Conservation (phyloP, 2,888 invertebrate genomes). For the Drosophila differens region DNA sequence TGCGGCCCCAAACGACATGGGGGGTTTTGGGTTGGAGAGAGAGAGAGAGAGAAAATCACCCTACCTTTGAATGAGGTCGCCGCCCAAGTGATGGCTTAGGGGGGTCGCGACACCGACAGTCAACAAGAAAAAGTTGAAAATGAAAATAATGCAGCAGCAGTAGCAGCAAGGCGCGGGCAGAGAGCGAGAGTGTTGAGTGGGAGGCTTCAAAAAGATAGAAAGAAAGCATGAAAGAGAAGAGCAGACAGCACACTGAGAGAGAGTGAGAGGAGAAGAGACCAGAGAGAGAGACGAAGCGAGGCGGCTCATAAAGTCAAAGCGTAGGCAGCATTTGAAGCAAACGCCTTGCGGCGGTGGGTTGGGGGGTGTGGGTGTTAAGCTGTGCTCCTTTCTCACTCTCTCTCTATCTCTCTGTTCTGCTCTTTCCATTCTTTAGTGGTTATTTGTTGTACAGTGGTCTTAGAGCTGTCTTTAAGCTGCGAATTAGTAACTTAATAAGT, state of each 20-base stretch:
- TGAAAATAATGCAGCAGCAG: conserved; percentile 75
- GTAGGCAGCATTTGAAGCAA: conserved; percentile 46
- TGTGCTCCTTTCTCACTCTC: conserved; percentile 13
- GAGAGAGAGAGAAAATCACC: conserved; percentile 23
- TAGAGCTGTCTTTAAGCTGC: background rate
- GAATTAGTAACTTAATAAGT: no score
- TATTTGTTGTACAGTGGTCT: conserved; percentile 5
- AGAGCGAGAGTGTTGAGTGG: conserved; percentile 59
- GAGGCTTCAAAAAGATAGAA: conserved; percentile 27
- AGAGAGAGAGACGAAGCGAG: conserved; percentile 5
- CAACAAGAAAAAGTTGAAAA: conserved; percentile 71
- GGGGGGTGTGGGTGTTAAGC: conserved; percentile 41
- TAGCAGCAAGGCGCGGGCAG: conserved; percentile 33
- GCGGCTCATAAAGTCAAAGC: conserved; percentile 25
- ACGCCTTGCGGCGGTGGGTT: background rate
- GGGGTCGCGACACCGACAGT: conserved; percentile 17
- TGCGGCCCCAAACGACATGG: conserved; percentile 51
- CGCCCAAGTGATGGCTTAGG: conserved; percentile 34
- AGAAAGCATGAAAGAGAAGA: conserved; percentile 14
- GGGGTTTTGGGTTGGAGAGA: background rate
- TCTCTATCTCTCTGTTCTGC: background rate
- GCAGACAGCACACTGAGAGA: conserved; percentile 9
- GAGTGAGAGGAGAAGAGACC: conserved; percentile 5
- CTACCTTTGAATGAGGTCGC: conserved; percentile 68
- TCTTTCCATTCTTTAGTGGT: background rate